These are phyloP conservation scores for Brachionus rubens DNA, from an alignment of 1,140 invertebrate species.

Conservation along the genomic window DNA sequence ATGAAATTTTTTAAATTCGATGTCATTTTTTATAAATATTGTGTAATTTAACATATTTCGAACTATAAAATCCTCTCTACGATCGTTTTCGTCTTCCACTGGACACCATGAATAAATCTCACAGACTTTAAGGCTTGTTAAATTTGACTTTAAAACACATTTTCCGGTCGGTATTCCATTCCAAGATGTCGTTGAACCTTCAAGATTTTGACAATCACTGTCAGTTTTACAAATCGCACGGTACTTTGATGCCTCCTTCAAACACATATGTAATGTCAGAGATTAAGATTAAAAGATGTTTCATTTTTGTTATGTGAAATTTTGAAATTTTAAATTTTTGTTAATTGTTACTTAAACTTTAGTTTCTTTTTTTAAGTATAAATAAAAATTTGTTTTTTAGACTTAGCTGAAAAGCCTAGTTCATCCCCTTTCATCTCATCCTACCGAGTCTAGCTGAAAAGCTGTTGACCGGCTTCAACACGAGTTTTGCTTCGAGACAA, in stretches of 20 bases:
- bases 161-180: constrained; percentile 42
- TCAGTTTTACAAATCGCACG: constrained; percentile 4
- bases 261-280: neutral
- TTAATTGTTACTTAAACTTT: too few relatives aligned
- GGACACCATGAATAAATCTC: constrained; percentile 41
- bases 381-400: too few relatives aligned
- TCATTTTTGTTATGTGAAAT: too few relatives aligned
- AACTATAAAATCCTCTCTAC: constrained; percentile 30
- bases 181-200: constrained; percentile 21
- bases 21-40: constrained; percentile 48
- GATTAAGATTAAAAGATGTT: too few relatives aligned
- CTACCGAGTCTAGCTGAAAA: too few relatives aligned
- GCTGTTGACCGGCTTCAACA: too few relatives aligned
- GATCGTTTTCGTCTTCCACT: constrained; percentile 12
- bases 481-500: too few relatives aligned
- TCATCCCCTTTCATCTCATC: too few relatives aligned
- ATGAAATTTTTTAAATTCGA: constrained; percentile 48
- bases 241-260: constrained; percentile 2
- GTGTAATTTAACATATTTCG: constrained; percentile 46
- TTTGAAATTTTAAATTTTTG: too few relatives aligned
- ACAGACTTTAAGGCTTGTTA: constrained; percentile 20
- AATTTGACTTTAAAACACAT: neutral
- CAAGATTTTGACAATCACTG: constrained; percentile 23
- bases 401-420: too few relatives aligned
- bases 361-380: too few relatives aligned